Evolutionary conservation across 2,113 vertebrate genomes (phyloP).

Genomic region (Chrysochloris asiatica): DNA sequence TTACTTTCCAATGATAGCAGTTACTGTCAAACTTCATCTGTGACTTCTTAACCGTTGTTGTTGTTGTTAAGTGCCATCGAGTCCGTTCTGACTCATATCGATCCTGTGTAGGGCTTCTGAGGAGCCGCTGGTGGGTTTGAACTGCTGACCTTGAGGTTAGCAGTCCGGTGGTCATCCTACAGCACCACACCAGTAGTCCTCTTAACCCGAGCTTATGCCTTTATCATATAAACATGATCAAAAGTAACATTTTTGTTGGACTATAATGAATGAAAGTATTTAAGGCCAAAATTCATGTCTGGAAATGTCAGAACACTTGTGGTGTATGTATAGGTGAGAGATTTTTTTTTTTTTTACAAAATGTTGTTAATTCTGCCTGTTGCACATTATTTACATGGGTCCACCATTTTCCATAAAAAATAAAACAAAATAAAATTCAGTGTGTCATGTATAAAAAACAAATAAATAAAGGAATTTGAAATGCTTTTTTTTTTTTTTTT

Average conservation of each 20-base stretch:
- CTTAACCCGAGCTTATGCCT: not conserved
- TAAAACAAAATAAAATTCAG: not conserved
- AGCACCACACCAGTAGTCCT: too few relatives aligned
- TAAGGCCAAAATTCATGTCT: not conserved
- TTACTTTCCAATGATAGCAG: too few relatives aligned
- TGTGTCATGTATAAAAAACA: not conserved
- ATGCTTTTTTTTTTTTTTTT: constrained; percentile 53
- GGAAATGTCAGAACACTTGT: not conserved
- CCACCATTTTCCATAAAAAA: not conserved
- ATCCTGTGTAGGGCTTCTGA: too few relatives aligned
- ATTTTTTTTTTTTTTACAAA: not conserved
- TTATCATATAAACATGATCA: not conserved
- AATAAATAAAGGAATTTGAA: constrained; percentile 42
- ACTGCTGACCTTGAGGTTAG: too few relatives aligned
- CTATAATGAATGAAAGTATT: not conserved
- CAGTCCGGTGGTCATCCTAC: too few relatives aligned
- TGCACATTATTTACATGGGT: not conserved
- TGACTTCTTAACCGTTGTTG: not conserved
- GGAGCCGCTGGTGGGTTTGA: too few relatives aligned
- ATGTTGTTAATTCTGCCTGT: too few relatives aligned
- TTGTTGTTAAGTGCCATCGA: too few relatives aligned
- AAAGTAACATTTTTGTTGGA: not conserved
- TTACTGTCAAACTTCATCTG: not conserved
- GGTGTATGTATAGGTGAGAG: not conserved
- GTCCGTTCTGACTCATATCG: too few relatives aligned